Base-by-base conservation (phyloP, 2,888 invertebrate species). In the Asteroscopus sphinx region DNA sequence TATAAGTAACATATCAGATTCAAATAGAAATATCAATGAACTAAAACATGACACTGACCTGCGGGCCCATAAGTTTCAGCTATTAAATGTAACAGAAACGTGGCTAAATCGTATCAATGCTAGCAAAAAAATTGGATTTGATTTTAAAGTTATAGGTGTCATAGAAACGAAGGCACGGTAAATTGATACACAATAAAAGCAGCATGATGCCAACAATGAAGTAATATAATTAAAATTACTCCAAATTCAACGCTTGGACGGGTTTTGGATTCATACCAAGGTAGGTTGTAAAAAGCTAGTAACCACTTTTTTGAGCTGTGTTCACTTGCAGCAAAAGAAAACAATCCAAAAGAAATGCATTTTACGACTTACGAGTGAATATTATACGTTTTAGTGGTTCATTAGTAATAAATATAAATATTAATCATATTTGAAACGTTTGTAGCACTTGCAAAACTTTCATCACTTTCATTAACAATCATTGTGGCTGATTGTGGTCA, bases 381-480 rank as follows among this genome's bases (percentile, higher is more conserved):
- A 33, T n/a, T n/a, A n/a, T n/a, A 15, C 4, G 5, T 40, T 46
- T 28, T 39, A 49, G 13, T 39, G 12, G 32, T 32, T 12, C 32
- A 25, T 41, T 25, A 36, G 12, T 25, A 26, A 42, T 46, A 46
- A 47, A 39, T n/a, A 25, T 7, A 17, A 55, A 42, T 41, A 44
- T 6, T 21, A 45, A 37, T 7, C n/a, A 42, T 26, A 46, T n/a
- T n/a, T 17, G 21, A 44, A 70, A 55, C 21, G 37, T 35, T 33
- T 21, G n/a, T 15, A 30, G 12, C 46, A 42, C 49, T 54, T 40
- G 35, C 16, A 52, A 48, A 47, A 44, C 1, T 67, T 67, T 68
- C 52, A 45, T 49, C 39, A 52, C 51, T 68, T 54, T 67, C 60
- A 39, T 59, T 68, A 39, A n/a, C 17, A 56, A 54, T 51, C 25